These are phyloP conservation scores for Harpalus rubripes DNA, from an alignment of 2,888 invertebrate genomes.

Conservation along the genomic window DNA sequence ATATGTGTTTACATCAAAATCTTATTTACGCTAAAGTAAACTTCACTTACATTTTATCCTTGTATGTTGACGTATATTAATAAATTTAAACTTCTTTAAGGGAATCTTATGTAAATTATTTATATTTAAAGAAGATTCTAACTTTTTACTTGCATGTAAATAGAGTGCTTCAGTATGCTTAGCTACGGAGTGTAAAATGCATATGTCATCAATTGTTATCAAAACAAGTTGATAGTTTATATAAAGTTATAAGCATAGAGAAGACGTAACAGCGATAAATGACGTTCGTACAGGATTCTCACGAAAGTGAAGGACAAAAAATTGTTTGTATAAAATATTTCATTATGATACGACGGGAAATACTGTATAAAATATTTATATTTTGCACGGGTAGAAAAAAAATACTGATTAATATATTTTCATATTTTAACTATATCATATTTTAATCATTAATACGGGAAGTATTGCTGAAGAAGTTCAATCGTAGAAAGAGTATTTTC, in stretches of 20 bases:
- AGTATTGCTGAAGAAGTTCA: no score
- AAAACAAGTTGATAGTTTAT: conserved; percentile 39
- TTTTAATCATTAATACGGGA: no score
- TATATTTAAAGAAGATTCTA: conserved; percentile 33
- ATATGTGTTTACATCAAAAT: not conserved
- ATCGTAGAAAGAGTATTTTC: no score
- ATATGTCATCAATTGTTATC: conserved; percentile 50
- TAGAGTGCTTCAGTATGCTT: not conserved
- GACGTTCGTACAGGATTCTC: conserved; percentile 32
- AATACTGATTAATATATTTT: no score
- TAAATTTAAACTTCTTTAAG: conserved; percentile 3
- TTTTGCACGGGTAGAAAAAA: not conserved
- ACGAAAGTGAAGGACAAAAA: conserved; percentile 5
- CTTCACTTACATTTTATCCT: not conserved
- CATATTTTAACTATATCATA: no score
- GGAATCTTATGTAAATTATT: conserved; percentile 14
- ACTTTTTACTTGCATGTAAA: conserved; percentile 11
- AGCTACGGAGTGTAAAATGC: conserved; percentile 4
- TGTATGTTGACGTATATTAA: not conserved
- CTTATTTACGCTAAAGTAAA: not conserved
- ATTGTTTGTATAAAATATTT: conserved; percentile 4
- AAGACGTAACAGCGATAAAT: conserved; percentile 31
- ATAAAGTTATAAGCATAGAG: conserved; percentile 34
- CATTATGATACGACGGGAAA: not conserved
- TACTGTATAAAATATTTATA: conserved; percentile 11